phyloP scores from a whole-genome alignment of 2,888 invertebrate genomes.

The Patella caerulea region DNA sequence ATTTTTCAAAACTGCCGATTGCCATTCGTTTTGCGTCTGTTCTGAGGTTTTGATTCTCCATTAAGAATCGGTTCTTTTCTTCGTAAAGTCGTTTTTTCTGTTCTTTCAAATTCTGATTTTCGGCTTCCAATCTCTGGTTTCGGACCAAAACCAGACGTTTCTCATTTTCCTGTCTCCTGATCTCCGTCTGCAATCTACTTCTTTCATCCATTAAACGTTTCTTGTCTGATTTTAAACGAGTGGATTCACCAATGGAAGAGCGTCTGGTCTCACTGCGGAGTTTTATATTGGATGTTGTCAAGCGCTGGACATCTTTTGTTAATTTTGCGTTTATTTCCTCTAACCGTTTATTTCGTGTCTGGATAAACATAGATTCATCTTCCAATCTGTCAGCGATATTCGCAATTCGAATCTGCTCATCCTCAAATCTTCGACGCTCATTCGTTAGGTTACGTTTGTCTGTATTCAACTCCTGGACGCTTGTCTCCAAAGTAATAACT shows the following conservation, averaged over 20 bases:
- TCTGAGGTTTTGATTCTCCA: slow-evolving; percentile 26
- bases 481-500: slow-evolving; percentile 8
- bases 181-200: slow-evolving; percentile 11
- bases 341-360: slow-evolving; percentile 20
- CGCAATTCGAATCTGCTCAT: slow-evolving; percentile 1
- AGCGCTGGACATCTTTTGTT: slow-evolving; percentile 27
- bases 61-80: slow-evolving; percentile 33
- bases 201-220: slow-evolving; percentile 11
- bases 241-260: not conserved
- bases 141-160: slow-evolving; percentile 26
- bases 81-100: slow-evolving; percentile 44
- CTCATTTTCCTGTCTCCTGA: slow-evolving; percentile 27
- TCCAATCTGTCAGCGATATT: not conserved
- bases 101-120: slow-evolving; percentile 52
- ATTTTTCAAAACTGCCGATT: slow-evolving; percentile 20
- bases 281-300: slow-evolving; percentile 19
- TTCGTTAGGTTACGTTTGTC: slow-evolving; percentile 26
- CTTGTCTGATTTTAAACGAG: slow-evolving; percentile 9
- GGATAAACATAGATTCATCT: not conserved
- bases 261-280: slow-evolving; percentile 17
- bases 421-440: slow-evolving; percentile 1
- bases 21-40: slow-evolving; percentile 34
- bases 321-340: slow-evolving; percentile 31
- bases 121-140: slow-evolving; percentile 35
- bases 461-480: slow-evolving; percentile 15